Conservation (phyloP, 2,888 invertebrate genomes). For the Synanthedon formicaeformis region DNA sequence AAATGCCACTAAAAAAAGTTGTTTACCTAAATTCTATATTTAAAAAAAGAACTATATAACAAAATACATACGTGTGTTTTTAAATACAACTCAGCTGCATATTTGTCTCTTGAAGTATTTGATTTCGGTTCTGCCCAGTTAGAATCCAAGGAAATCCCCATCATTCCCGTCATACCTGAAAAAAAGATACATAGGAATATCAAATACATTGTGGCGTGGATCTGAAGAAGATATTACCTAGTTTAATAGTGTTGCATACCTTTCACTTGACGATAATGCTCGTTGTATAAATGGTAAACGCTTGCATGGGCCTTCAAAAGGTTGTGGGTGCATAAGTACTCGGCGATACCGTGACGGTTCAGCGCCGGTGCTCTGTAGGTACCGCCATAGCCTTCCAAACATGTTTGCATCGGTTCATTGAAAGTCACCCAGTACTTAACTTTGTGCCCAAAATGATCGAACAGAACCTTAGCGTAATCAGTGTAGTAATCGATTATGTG, state of each 20-base stretch:
- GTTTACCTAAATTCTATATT: not conserved
- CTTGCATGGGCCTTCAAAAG: constrained; percentile 79
- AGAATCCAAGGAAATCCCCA: constrained; percentile 73
- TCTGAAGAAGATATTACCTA: too few species aligned
- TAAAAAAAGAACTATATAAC: not conserved
- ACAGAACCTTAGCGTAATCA: constrained; percentile 74
- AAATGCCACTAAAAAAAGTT: not conserved
- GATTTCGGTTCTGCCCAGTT: constrained; percentile 73
- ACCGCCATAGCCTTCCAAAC: constrained; percentile 68
- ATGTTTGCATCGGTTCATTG: constrained; percentile 77
- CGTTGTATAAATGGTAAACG: constrained; percentile 74
- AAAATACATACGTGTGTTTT: constrained; percentile 67
- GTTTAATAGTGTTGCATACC: not conserved
- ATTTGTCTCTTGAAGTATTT: constrained; percentile 60
- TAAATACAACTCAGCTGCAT: constrained; percentile 73
- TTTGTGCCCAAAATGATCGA: constrained; percentile 72
- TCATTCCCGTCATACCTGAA: constrained; percentile 56
- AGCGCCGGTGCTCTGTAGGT: constrained; percentile 72
- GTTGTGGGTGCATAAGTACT: constrained; percentile 79
- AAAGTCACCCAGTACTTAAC: constrained; percentile 82
- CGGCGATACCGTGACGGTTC: constrained; percentile 71
- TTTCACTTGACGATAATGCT: constrained; percentile 54
- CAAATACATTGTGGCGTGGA: too few species aligned
- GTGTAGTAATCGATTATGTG: constrained; percentile 74
- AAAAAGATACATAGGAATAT: not conserved